These are phyloP conservation scores for Pogonocichla stellata DNA, from an alignment of 2,113 vertebrate species.

Conservation along the genomic window DNA sequence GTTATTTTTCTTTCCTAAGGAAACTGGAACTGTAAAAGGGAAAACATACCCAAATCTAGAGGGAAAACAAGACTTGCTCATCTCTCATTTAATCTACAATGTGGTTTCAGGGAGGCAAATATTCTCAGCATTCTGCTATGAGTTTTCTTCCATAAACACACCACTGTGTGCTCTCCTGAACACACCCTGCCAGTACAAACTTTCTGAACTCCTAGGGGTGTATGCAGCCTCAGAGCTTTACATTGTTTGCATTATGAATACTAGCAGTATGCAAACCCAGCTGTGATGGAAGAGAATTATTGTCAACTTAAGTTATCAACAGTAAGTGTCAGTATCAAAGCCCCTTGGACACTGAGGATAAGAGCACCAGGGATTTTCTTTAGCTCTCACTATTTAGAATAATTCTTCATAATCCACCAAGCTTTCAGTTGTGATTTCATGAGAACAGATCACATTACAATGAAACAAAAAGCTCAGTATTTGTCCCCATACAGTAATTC, in stretches of 20 bases:
- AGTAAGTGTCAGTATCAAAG: not conserved
- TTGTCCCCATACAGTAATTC: not conserved
- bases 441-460: not conserved
- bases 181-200: not conserved
- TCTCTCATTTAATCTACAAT: not conserved
- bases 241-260: not conserved
- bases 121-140: not conserved
- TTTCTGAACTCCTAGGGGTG: not conserved
- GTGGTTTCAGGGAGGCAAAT: not conserved
- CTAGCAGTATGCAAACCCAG: not conserved
- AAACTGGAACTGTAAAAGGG: not conserved
- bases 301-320: not conserved
- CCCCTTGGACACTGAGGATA: not conserved
- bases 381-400: not conserved
- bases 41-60: not conserved
- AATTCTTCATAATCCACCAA: not conserved
- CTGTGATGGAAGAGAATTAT: not conserved
- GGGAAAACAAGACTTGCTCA: not conserved
- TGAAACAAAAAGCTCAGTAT: constrained; percentile 10
- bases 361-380: not conserved
- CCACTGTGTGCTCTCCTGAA: not conserved
- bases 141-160: not conserved
- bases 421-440: not conserved
- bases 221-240: not conserved
- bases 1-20: not conserved